Base-by-base conservation (phyloP, 2,113 vertebrate genomes). In the Albula glossodonta region DNA sequence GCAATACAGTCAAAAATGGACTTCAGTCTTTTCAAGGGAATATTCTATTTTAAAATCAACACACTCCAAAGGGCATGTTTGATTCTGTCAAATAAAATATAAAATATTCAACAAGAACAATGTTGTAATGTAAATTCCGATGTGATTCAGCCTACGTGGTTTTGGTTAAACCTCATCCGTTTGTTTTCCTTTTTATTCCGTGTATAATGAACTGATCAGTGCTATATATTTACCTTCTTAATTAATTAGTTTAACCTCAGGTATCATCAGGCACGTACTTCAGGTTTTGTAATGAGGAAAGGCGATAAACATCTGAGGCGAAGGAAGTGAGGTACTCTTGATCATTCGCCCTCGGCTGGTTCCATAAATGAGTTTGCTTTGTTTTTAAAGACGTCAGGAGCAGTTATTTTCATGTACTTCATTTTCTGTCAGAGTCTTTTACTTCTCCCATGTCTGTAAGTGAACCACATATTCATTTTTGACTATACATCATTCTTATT, bases 341-440 rank as follows among this genome's bases (percentile, higher is more conserved):
- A 84, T 86, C 88, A 57, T 90, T 84, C 83, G 53, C 74, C 70
- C 25, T 50, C 78, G 81, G 84, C 87, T 83, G 66, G 66, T 60
- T 74, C 49, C 22, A 50, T 82, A 86, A 83, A 86, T 90, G 88
- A 66, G 90, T 92, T 87, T 86, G 79, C 25, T 88, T 87, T 93
- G 91, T 93, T 92, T 92, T 92, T 90, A 88, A 41, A 41, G 87
- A 85, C 52, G 17, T 56, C 53, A 56, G 53, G 53, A 56, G 12
- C 53, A 56, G 6, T 56, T 56, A 9, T 6, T 6, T 9, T 56
- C 6, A 56, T 56, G 6, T 56, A 56, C 6, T 56, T 56, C 53
- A 10, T 74, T 25, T 74, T 74, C 70, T 74, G n/a, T 74, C 8
- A 9, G 70, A 31, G 9, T 31, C n/a, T n/a, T 2, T 31, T 25